Percentiles rank a stretch among this genome's conserved stretches.
These are phyloP conservation scores for Cepaea nemoralis DNA, from an alignment of 1,140 invertebrate genomes.

Conservation along the genomic window DNA sequence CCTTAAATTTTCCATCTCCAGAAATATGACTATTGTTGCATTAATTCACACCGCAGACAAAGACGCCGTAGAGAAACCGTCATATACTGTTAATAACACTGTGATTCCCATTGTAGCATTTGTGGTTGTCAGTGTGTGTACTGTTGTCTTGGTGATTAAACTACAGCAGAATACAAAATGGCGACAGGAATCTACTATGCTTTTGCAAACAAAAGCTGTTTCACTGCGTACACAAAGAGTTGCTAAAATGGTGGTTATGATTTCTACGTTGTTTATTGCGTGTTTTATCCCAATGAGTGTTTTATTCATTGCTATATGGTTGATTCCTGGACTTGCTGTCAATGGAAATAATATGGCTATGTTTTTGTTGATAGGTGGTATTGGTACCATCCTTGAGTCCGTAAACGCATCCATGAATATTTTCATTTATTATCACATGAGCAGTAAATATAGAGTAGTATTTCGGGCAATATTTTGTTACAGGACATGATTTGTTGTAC, in stretches of 20 bases:
- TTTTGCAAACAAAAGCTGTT: neutral
- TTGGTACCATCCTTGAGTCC: neutral
- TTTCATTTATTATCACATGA: neutral
- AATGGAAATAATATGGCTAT: neutral
- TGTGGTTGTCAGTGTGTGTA: neutral
- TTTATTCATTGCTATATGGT: neutral
- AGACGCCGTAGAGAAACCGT: neutral
- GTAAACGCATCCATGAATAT: neutral
- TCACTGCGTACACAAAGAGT: neutral
- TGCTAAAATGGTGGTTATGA: neutral
- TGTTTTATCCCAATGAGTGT: neutral
- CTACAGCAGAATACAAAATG: neutral
- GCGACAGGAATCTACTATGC: neutral
- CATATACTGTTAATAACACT: neutral
- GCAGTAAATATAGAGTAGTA: neutral
- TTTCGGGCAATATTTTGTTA: neutral
- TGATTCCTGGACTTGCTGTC: neutral
- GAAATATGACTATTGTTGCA: neutral
- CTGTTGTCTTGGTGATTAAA: neutral
- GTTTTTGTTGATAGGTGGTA: neutral
- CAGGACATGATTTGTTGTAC: too few species aligned
- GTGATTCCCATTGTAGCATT: neutral
- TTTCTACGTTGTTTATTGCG: neutral
- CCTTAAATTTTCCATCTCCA: neutral
- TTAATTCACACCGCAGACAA: neutral